Evolutionary conservation across 2,113 vertebrate species (phyloP).

Genomic region (Ranitomeya imitator): DNA sequence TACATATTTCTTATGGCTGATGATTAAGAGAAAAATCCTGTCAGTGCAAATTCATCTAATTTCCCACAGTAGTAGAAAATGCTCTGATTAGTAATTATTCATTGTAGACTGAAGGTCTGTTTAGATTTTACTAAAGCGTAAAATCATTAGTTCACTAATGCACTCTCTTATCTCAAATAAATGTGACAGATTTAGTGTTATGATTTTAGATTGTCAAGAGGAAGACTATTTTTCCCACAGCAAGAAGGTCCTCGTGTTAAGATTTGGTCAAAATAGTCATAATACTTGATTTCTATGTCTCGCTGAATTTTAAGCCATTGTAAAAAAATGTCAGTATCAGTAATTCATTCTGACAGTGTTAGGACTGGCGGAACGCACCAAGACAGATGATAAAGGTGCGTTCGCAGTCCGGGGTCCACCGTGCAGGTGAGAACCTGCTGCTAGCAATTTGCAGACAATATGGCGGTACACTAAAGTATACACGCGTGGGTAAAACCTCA

Average conservation of each 20-base stretch:
- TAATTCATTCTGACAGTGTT: background rate
- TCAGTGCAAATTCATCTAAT: background rate
- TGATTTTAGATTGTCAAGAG: slow-evolving; percentile 25
- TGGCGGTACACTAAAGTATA: no score
- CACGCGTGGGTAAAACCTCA: no score
- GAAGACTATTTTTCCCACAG: slow-evolving; percentile 15
- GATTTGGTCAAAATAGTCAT: slow-evolving; percentile 5
- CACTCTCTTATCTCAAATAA: slow-evolving; percentile 41
- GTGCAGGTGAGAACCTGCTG: no score
- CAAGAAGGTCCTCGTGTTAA: slow-evolving; percentile 5
- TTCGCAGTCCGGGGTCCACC: no score
- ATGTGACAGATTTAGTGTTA: slow-evolving; percentile 36
- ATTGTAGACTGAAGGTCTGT: background rate
- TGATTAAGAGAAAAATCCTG: background rate
- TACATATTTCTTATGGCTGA: background rate
- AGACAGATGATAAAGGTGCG: no score
- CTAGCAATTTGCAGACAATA: no score
- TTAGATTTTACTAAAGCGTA: slow-evolving; percentile 9
- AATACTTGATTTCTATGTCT: no score
- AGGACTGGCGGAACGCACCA: no score
- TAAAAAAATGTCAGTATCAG: slow-evolving; percentile 26
- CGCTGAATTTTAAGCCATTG: slow-evolving; percentile 20
- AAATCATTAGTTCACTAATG: slow-evolving; percentile 48
- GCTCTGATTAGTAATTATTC: background rate
- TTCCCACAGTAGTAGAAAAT: background rate